Conservation (phyloP, 2,888 invertebrate species). For the Andrena praecox region DNA sequence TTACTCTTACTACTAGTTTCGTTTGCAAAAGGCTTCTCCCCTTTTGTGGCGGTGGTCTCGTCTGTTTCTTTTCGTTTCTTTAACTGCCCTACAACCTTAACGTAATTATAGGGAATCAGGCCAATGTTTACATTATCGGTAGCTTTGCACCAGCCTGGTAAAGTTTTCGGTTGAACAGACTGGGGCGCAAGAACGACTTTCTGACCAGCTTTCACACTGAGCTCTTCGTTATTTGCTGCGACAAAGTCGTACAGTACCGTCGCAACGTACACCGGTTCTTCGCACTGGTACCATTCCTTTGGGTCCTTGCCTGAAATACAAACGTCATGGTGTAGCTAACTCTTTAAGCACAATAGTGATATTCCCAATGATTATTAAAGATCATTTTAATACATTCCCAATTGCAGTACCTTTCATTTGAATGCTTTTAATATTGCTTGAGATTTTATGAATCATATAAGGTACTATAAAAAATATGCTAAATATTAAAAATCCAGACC, state of each 20-base stretch:
- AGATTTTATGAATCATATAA: conserved; percentile 88
- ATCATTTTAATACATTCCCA: not conserved
- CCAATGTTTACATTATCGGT: conserved; percentile 80
- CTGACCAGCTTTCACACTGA: conserved; percentile 92
- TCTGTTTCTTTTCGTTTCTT: conserved; percentile 74
- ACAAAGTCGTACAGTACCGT: conserved; percentile 91
- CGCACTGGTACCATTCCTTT: conserved; percentile 87
- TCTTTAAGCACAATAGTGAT: not conserved
- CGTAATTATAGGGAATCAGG: conserved; percentile 79
- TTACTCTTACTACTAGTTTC: not conserved
- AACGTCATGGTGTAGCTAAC: not conserved
- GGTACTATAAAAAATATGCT: conserved; percentile 96
- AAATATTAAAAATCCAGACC: conserved; percentile 68
- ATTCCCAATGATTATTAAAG: not conserved
- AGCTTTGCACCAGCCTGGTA: conserved; percentile 82
- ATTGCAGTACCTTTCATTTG: conserved; percentile 72
- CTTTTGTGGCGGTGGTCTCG: not conserved
- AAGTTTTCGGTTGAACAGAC: conserved; percentile 90
- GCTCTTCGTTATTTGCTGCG: conserved; percentile 90
- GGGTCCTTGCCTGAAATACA: conserved; percentile 88
- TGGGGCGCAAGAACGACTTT: conserved; percentile 93
- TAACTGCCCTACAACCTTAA: conserved; percentile 79
- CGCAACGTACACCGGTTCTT: conserved; percentile 87
- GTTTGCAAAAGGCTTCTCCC: conserved; percentile 3
- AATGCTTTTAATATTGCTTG: conserved; percentile 71